Evolutionary conservation across 2,113 vertebrate species (phyloP).

Genomic region (Fulica atra): DNA sequence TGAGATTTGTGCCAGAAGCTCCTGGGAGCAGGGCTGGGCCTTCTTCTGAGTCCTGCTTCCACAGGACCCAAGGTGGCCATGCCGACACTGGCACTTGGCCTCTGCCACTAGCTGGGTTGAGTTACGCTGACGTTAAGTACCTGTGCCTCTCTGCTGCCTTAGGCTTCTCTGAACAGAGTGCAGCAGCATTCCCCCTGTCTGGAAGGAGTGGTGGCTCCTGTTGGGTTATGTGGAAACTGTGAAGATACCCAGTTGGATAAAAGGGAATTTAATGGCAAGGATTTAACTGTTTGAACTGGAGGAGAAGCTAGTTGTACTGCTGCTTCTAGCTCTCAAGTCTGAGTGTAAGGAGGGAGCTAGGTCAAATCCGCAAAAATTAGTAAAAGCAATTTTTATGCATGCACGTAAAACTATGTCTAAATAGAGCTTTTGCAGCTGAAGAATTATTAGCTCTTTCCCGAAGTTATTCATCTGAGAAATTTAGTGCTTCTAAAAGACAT

Average conservation of each 20-base stretch:
- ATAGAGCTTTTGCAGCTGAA: neutral
- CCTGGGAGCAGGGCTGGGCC: neutral
- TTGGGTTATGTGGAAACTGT: neutral
- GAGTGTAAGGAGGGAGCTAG: neutral
- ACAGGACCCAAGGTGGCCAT: neutral
- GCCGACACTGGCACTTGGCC: neutral
- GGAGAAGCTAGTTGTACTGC: neutral
- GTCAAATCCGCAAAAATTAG: neutral
- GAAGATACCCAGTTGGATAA: neutral
- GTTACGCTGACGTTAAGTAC: neutral
- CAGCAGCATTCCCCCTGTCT: neutral
- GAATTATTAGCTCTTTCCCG: neutral
- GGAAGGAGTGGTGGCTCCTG: neutral
- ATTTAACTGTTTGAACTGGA: neutral
- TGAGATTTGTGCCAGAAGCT: neutral
- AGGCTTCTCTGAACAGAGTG: neutral
- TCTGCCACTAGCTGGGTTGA: rapidly evolving
- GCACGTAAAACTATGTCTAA: neutral
- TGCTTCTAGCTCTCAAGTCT: neutral
- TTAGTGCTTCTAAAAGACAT: neutral
- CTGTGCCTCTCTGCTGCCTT: neutral
- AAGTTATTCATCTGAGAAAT: neutral
- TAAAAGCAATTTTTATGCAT: neutral
- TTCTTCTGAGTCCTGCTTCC: neutral
- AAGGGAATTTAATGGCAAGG: neutral